Conservation (phyloP, 2,888 invertebrate species). For the Idaea aversata region DNA sequence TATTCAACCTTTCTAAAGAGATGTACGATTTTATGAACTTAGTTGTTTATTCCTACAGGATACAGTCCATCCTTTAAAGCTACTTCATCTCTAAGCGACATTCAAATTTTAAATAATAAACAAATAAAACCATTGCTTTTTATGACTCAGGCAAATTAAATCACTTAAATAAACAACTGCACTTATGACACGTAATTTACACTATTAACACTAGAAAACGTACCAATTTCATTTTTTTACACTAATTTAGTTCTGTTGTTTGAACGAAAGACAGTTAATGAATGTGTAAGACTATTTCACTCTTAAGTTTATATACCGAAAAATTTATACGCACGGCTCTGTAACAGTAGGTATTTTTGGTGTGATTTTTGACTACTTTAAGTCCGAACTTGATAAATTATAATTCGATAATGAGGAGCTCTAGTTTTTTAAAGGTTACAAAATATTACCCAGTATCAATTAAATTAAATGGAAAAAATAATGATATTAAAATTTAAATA, state of each 20-base stretch:
- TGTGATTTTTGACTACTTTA: slow-evolving; percentile 23
- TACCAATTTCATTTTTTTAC: slow-evolving; percentile 66
- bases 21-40: too few species aligned
- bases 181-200: not conserved
- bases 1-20: too few species aligned
- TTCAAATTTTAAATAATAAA: not conserved
- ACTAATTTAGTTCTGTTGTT: slow-evolving; percentile 28
- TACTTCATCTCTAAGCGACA: too few species aligned
- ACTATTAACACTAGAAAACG: slow-evolving; percentile 31
- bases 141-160: not conserved
- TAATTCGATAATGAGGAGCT: not conserved
- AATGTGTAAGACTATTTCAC: slow-evolving; percentile 43
- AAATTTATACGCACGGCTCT: slow-evolving; percentile 42
- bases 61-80: too few species aligned
- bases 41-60: too few species aligned
- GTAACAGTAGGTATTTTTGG: slow-evolving; percentile 23
- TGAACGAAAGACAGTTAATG: slow-evolving; percentile 48
- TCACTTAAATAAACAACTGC: not conserved
- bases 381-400: slow-evolving; percentile 34
- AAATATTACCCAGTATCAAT: too few species aligned
- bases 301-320: slow-evolving; percentile 61
- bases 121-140: not conserved
- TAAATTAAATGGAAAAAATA: too few species aligned
- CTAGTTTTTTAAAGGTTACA: too few species aligned
- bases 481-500: too few species aligned